Base-by-base conservation (phyloP, 2,797 vertebrate genomes). In the Remorina albescens region DNA sequence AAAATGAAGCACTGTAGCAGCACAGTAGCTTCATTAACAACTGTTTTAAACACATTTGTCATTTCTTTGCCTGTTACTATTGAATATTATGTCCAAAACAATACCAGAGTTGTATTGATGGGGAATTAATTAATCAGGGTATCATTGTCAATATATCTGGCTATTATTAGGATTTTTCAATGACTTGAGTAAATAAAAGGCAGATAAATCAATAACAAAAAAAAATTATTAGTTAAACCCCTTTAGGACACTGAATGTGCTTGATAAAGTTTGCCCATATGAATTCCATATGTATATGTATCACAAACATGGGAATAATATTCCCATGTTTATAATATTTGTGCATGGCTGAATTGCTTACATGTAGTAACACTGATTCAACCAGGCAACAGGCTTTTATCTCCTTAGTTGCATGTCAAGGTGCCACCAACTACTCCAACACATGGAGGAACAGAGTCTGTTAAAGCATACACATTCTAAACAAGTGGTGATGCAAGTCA, bases 401-500 rank as follows among this genome's bases (percentile, higher is more conserved):
- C 47, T 56, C 21, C 39, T 62, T 65, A 34, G 71, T 85, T 74
- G 61, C 67, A 67, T 79, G 83, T 85, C 74, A 75, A 70, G 65
- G 46, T 78, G 55, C 61, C 58, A 63, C 68, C 59, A 76, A 79
- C 81, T 69, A 78, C 63, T 80, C 55, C 46, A 71, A 51, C 65
- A 72, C 79, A 80, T 42, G 8, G 36, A 51, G 72, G 72, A 84
- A 78, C 32, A 60, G 41, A 76, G 44, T 67, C 61, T 49, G 63
- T 80, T 64, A 67, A 64, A 78, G 66, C 42, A 25, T 42, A 65
- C 78, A 72, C 67, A 63, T 86, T 88, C 70, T 79, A 42, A 84
- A 82, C 71, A 86, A 71, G 62, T 53, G 74, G 61, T 71, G 81
- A 88, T 77, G 73, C 70, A 81, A 84, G 83, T 81, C 71, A 75